Percentiles rank a stretch among this genome's conserved stretches.
Evolutionary conservation across 2,797 vertebrate species (phyloP).

Genomic region (Amazona finschi): DNA sequence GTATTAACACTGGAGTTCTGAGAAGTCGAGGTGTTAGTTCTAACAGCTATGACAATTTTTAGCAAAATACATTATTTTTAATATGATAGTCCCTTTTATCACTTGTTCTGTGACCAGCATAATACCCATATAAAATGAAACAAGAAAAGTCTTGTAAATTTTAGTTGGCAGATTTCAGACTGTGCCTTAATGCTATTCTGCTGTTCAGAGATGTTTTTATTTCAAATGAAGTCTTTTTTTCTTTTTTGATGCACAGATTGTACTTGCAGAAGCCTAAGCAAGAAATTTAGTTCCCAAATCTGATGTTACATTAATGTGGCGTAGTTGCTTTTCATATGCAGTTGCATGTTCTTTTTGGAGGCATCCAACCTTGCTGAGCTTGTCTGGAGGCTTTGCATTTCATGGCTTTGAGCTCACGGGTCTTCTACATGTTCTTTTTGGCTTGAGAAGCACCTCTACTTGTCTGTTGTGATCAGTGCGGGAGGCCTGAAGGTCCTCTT

Average conservation of each 20-base stretch:
- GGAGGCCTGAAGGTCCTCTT: not conserved
- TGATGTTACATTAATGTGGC: not conserved
- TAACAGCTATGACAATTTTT: slow-evolving; percentile 20
- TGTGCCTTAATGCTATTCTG: not conserved
- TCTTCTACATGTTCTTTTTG: not conserved
- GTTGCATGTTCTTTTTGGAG: not conserved
- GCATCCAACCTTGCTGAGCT: not conserved
- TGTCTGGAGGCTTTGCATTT: not conserved
- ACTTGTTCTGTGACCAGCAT: slow-evolving; percentile 26
- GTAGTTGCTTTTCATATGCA: not conserved
- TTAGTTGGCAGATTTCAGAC: not conserved
- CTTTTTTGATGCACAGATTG: not conserved
- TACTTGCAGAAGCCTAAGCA: not conserved
- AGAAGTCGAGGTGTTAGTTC: slow-evolving; percentile 31
- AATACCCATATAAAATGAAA: not conserved
- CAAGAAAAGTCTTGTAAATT: not conserved
- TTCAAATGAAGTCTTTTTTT: not conserved
- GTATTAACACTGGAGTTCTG: slow-evolving; percentile 15
- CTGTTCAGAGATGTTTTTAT: not conserved
- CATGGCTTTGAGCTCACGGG: not conserved
- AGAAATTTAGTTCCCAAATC: not conserved
- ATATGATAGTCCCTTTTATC: slow-evolving; percentile 22
- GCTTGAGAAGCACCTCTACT: not conserved
- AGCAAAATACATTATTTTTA: slow-evolving; percentile 20
- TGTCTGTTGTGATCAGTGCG: not conserved